Conservation (phyloP, 1,140 invertebrate species). For the Forficula auricularia region DNA sequence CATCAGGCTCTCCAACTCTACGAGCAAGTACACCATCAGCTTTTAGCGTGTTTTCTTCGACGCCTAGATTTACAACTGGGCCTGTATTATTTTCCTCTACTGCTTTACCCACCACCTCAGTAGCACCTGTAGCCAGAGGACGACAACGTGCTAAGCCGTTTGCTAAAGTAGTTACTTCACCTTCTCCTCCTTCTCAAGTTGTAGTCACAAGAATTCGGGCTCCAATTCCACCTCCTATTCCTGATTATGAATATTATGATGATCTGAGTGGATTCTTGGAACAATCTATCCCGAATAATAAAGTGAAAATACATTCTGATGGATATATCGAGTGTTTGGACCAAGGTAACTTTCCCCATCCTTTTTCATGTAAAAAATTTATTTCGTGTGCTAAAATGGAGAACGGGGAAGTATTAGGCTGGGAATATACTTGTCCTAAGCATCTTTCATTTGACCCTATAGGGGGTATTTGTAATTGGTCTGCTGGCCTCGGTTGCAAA, state of each 20-base stretch:
- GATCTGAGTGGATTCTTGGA: slow-evolving; percentile 19
- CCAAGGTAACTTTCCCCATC: slow-evolving; percentile 75
- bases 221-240: slow-evolving; percentile 16
- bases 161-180: slow-evolving; percentile 9
- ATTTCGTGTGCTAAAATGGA: slow-evolving; percentile 72
- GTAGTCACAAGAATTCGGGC: background rate
- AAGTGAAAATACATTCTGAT: slow-evolving; percentile 34
- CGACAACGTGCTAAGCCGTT: slow-evolving; percentile 7
- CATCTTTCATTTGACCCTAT: slow-evolving; percentile 70
- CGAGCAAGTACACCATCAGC: too few relatives aligned
- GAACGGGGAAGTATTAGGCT: slow-evolving; percentile 52
- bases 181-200: background rate
- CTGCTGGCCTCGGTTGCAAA: slow-evolving; percentile 52
- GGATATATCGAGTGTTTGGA: slow-evolving; percentile 64
- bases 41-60: too few relatives aligned
- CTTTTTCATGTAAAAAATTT: slow-evolving; percentile 70
- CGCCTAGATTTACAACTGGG: background rate
- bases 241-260: slow-evolving; percentile 50
- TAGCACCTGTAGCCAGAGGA: too few relatives aligned
- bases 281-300: slow-evolving; percentile 24
- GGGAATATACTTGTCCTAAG: slow-evolving; percentile 72
- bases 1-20: too few relatives aligned
- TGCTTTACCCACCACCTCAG: background rate
- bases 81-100: background rate
- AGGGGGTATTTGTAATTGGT: slow-evolving; percentile 79